These are phyloP conservation scores for Geophilus truncorum DNA, from an alignment of 2,888 invertebrate genomes.

Conservation along the genomic window DNA sequence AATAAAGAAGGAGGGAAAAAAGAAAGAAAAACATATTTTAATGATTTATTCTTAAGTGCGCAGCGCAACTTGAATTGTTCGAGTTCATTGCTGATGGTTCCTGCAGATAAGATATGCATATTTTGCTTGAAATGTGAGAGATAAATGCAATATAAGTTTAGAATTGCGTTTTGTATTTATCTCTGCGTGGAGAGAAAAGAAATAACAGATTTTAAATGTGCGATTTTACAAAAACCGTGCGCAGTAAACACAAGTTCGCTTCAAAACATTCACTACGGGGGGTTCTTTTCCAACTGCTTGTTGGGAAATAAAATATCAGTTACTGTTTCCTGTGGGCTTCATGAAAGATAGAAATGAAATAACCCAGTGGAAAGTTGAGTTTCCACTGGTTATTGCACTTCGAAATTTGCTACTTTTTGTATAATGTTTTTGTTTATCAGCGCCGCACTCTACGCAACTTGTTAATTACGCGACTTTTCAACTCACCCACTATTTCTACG, in stretches of 20 bases:
- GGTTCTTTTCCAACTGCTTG: conserved; percentile 20
- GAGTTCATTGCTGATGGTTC: not conserved
- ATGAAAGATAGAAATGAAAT: conserved; percentile 35
- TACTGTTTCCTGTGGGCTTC: conserved; percentile 14
- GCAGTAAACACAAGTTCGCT: conserved; percentile 14
- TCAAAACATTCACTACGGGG: not conserved
- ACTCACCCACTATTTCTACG: conserved; percentile 95
- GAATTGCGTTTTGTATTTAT: not conserved
- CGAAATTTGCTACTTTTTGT: conserved; percentile 45
- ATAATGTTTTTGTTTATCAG: not conserved
- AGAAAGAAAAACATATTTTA: not conserved
- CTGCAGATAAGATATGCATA: not conserved
- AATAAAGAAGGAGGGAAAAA: not conserved
- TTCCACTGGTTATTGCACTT: conserved; percentile 42
- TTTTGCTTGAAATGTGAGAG: not conserved
- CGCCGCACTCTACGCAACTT: too few species aligned
- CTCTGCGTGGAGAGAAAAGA: not conserved
- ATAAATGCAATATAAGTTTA: not conserved
- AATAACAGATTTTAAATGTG: not conserved
- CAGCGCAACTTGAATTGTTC: not conserved
- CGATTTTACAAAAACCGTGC: not conserved
- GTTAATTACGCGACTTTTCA: not conserved
- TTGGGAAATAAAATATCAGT: conserved; percentile 13
- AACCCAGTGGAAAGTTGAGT: conserved; percentile 38
- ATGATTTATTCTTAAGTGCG: not conserved